Conservation (phyloP, 2,888 invertebrate species). For the Orchesellides sinensis region DNA sequence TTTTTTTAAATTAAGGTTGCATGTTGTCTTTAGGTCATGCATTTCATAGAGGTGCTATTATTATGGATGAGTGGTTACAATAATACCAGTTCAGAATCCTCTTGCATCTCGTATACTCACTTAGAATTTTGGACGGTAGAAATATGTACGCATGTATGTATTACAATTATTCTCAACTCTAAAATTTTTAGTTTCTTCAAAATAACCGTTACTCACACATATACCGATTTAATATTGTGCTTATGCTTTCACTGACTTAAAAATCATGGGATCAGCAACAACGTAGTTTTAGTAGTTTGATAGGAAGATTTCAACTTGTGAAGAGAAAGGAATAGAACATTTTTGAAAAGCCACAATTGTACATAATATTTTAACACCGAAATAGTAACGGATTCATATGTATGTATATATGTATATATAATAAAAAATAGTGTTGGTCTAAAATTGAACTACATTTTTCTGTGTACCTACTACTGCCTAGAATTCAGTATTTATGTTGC, state of each 20-base stretch:
- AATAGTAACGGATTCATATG: conserved; percentile 8
- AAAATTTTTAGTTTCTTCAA: conserved; percentile 14
- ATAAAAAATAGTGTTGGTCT: neutral
- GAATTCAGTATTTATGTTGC: neutral
- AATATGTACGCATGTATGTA: no score
- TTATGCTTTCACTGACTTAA: neutral
- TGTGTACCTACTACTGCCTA: neutral
- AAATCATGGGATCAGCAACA: no score
- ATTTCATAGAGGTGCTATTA: no score
- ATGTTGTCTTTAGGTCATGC: no score
- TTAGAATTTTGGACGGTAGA: no score
- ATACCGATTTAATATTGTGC: neutral
- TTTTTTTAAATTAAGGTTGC: no score
- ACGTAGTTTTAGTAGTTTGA: no score
- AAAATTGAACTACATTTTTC: conserved; percentile 7
- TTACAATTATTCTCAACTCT: no score
- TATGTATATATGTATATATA: neutral
- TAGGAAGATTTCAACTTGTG: conserved; percentile 5
- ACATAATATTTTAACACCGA: conserved; percentile 31
- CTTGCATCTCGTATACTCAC: no score
- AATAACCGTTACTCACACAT: neutral
- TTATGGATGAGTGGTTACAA: no score
- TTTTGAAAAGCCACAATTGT: conserved; percentile 18
- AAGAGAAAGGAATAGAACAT: neutral
- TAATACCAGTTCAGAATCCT: no score